phyloP scores from a whole-genome alignment of 2,113 vertebrate species.

The Condylura cristata region DNA sequence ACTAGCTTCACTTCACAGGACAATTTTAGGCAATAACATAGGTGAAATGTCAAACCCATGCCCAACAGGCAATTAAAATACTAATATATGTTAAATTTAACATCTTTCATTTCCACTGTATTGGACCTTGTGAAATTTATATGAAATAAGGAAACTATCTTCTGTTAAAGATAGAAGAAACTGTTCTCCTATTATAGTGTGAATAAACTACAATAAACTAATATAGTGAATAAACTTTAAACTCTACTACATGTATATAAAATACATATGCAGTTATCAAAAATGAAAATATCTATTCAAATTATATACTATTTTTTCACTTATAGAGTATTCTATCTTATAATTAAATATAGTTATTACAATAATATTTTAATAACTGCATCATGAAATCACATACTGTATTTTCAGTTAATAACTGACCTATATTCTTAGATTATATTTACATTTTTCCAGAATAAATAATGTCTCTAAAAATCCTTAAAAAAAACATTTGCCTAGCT shows the following conservation, averaged over 20 bases:
- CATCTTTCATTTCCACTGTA: not conserved
- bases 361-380: not conserved
- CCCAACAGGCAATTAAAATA: not conserved
- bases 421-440: not conserved
- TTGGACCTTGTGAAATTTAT: not conserved
- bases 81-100: not conserved
- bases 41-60: not conserved
- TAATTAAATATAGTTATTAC: slow-evolving; percentile 7
- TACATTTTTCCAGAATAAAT: not conserved
- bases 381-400: not conserved
- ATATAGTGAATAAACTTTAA: slow-evolving; percentile 32
- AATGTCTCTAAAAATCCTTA: not conserved
- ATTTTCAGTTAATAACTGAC: not conserved
- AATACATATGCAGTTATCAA: not conserved
- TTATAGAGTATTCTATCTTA: not conserved
- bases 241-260: not conserved
- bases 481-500: not conserved
- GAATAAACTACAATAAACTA: slow-evolving; percentile 42
- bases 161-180: not conserved
- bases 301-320: not conserved
- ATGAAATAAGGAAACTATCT: not conserved
- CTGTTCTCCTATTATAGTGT: not conserved
- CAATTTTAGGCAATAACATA: not conserved
- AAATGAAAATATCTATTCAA: not conserved
- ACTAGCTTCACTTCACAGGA: fast-evolving